Percentiles rank a stretch among this genome's conserved stretches.
Conservation (phyloP, 2,113 vertebrate species). For the Gambusia holbrooki region DNA sequence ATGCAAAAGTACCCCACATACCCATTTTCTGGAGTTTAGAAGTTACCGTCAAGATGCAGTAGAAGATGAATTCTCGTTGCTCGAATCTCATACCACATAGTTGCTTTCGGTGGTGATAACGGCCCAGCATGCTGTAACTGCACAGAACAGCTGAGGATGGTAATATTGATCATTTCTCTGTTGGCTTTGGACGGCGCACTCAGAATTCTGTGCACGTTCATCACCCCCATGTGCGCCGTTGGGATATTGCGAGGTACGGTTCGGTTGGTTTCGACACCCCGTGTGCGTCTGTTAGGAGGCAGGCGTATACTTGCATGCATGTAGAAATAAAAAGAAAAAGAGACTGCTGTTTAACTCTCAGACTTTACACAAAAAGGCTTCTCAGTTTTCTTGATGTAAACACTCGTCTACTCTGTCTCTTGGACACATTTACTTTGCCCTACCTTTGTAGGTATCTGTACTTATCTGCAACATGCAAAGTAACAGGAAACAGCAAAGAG, state of each 20-base stretch:
- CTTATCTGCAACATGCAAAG: constrained; percentile 7
- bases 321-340: neutral
- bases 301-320: neutral
- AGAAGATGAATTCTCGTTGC: constrained; percentile 12
- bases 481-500: constrained; percentile 19
- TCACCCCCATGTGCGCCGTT: neutral
- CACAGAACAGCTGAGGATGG: constrained; percentile 38
- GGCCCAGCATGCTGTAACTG: constrained; percentile 49
- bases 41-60: constrained; percentile 28
- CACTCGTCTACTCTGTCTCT: neutral
- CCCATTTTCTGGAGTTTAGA: constrained; percentile 6
- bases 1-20: neutral
- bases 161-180: constrained; percentile 47
- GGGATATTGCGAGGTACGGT: neutral
- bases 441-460: too few relatives aligned
- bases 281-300: constrained; percentile 12
- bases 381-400: neutral
- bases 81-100: constrained; percentile 38
- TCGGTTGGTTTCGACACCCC: neutral
- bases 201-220: constrained; percentile 43
- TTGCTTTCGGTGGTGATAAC: constrained; percentile 38
- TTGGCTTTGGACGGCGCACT: constrained; percentile 27
- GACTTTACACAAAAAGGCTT: neutral
- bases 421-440: constrained; percentile 10
- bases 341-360: neutral